These are phyloP conservation scores for Tetragonisca angustula DNA, from an alignment of 2,888 invertebrate genomes.

Conservation along the genomic window DNA sequence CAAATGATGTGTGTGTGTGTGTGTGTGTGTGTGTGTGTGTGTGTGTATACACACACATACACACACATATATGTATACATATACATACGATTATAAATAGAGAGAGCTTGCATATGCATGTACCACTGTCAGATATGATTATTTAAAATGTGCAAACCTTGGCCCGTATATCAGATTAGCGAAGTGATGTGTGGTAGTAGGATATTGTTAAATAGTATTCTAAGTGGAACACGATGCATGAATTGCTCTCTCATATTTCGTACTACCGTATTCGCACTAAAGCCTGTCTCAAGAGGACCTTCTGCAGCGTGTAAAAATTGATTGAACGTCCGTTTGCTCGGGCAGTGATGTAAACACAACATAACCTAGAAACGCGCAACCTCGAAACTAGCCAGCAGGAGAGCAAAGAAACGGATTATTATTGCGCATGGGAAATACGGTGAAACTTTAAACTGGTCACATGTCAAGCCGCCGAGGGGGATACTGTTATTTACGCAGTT, in stretches of 20 bases:
- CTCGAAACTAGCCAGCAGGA: conserved; percentile 26
- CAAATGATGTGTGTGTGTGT: not conserved
- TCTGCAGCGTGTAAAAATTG: conserved; percentile 1
- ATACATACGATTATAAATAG: not conserved
- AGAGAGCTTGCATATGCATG: not conserved
- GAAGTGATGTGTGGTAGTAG: conserved; percentile 33
- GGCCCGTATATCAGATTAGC: conserved; percentile 66
- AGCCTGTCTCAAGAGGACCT: not conserved
- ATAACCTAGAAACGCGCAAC: conserved; percentile 62
- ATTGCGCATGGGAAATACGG: conserved; percentile 49
- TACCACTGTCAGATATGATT: conserved; percentile 23
- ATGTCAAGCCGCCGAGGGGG: conserved; percentile 40
- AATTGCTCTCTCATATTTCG: conserved; percentile 61
- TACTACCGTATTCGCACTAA: conserved; percentile 1
- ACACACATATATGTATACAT: not conserved
- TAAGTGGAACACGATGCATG: conserved; percentile 19
- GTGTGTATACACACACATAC: not conserved
- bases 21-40: not conserved
- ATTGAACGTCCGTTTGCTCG: conserved; percentile 22
- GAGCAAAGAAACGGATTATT: conserved; percentile 36
- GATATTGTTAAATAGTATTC: conserved; percentile 37
- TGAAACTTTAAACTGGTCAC: conserved; percentile 66
- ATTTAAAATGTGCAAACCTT: conserved; percentile 65
- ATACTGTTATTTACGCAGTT: conserved; percentile 50
- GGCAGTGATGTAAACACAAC: conserved; percentile 59